Evolutionary conservation across 2,113 vertebrate genomes (phyloP).

Genomic region (Callocephalon fimbriatum): DNA sequence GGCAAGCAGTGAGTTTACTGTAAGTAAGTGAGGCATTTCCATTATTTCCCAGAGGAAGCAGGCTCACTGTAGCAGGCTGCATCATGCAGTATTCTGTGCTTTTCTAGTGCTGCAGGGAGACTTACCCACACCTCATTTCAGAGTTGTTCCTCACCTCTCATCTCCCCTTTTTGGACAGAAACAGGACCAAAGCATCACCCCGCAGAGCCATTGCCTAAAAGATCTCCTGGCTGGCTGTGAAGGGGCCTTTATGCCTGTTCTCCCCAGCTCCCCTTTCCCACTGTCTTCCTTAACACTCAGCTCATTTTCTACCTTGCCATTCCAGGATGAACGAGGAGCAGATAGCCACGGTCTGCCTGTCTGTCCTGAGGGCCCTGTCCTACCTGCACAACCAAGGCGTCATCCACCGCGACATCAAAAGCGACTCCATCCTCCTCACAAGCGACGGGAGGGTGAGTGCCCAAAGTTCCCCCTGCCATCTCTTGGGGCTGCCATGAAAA

Average conservation of each 20-base stretch:
- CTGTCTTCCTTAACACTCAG: fast-evolving
- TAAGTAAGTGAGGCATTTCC: neutral
- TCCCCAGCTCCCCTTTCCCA: neutral
- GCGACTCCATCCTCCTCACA: constrained; percentile 97
- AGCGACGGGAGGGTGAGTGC: constrained; percentile 91
- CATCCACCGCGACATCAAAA: constrained; percentile 98
- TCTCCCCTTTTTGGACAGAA: neutral
- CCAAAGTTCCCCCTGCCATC: neutral
- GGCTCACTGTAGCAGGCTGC: neutral
- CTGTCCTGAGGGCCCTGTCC: constrained; percentile 92
- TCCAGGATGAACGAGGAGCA: constrained; percentile 99
- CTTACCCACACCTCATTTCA: fast-evolving
- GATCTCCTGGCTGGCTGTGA: neutral
- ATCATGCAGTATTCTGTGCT: neutral
- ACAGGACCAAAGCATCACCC: fast-evolving
- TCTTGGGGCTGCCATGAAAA: neutral
- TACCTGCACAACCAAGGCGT: constrained; percentile 98
- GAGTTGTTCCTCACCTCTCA: neutral
- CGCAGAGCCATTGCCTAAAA: neutral
- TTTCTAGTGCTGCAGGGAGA: neutral
- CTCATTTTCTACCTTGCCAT: neutral
- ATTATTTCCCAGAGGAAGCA: neutral
- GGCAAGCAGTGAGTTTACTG: neutral
- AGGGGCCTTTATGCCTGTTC: fast-evolving
- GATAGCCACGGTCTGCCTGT: constrained; percentile 96